Conservation (phyloP, 2,888 invertebrate species). For the Fabriciana adippe region DNA sequence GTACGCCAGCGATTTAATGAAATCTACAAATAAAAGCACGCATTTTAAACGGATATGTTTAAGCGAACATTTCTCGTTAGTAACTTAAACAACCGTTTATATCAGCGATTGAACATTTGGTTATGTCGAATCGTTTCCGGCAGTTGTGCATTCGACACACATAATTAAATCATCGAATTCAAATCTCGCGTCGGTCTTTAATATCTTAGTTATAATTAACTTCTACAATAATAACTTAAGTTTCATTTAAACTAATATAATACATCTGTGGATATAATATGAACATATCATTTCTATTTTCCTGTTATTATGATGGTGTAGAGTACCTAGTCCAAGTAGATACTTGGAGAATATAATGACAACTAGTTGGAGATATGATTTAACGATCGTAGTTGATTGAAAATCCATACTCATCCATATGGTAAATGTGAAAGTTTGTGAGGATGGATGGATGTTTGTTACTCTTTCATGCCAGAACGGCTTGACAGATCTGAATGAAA, state of each 20-base stretch:
- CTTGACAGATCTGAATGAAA: no score
- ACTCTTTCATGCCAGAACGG: no score
- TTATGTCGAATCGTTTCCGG: constrained; percentile 39
- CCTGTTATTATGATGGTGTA: no score
- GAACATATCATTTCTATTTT: no score
- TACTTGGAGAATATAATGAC: no score
- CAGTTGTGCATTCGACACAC: constrained; percentile 40
- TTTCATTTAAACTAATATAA: not conserved
- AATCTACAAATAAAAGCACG: constrained; percentile 1
- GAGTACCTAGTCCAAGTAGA: no score
- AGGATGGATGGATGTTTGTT: no score
- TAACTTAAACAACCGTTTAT: constrained; percentile 36
- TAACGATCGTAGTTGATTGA: no score
- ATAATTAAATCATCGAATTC: constrained; percentile 39
- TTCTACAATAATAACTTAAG: not conserved
- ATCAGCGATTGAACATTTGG: constrained; percentile 35
- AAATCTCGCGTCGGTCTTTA: constrained; percentile 32
- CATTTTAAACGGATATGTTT: constrained; percentile 23
- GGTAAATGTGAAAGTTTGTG: no score
- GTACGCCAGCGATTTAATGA: not conserved
- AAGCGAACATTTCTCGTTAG: constrained; percentile 27
- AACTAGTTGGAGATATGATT: no score
- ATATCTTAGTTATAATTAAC: constrained; percentile 36
- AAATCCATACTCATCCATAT: no score
- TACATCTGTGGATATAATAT: not conserved